Conservation (phyloP, 1,140 invertebrate genomes). For the Leptinotarsa lineolata region DNA sequence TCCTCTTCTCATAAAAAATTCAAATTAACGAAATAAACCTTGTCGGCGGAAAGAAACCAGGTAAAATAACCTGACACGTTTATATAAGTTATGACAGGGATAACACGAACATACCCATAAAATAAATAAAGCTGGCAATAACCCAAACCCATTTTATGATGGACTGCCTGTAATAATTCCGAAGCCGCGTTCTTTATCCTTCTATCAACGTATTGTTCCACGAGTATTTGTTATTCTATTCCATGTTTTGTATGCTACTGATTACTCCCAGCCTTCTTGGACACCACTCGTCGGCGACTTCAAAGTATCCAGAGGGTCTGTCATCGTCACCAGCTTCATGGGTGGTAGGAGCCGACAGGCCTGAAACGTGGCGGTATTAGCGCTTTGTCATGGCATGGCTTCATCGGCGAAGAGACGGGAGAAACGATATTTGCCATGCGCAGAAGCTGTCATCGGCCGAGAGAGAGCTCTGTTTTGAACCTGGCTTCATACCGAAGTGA, state of each 20-base stretch:
- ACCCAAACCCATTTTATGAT: slow-evolving; percentile 36
- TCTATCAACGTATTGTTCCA: slow-evolving; percentile 36
- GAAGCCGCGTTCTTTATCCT: slow-evolving; percentile 23
- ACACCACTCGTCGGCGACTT: slow-evolving; percentile 46
- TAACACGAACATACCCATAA: slow-evolving; percentile 43
- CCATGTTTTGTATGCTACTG: slow-evolving; percentile 48
- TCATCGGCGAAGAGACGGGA: slow-evolving; percentile 25
- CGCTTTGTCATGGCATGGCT: slow-evolving; percentile 51
- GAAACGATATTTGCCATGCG: slow-evolving; percentile 29
- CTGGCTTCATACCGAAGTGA: slow-evolving; percentile 6
- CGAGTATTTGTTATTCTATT: slow-evolving; percentile 45
- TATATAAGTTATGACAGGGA: slow-evolving; percentile 53
- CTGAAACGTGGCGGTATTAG: slow-evolving; percentile 53
- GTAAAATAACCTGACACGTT: slow-evolving; percentile 37
- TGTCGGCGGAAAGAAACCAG: slow-evolving; percentile 17
- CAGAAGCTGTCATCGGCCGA: slow-evolving; percentile 16
- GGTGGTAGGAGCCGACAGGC: slow-evolving; percentile 58
- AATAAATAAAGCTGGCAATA: slow-evolving; percentile 47
- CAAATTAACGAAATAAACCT: slow-evolving; percentile 27
- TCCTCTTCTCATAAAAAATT: slow-evolving; percentile 33
- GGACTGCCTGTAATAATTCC: slow-evolving; percentile 36
- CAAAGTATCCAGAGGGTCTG: slow-evolving; percentile 54
- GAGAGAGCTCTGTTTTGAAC: slow-evolving; percentile 22
- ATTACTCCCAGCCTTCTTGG: slow-evolving; percentile 38
- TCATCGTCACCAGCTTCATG: slow-evolving; percentile 59